Conservation (phyloP, 2,888 invertebrate species). For the Thecocarcelia acutangulata region DNA sequence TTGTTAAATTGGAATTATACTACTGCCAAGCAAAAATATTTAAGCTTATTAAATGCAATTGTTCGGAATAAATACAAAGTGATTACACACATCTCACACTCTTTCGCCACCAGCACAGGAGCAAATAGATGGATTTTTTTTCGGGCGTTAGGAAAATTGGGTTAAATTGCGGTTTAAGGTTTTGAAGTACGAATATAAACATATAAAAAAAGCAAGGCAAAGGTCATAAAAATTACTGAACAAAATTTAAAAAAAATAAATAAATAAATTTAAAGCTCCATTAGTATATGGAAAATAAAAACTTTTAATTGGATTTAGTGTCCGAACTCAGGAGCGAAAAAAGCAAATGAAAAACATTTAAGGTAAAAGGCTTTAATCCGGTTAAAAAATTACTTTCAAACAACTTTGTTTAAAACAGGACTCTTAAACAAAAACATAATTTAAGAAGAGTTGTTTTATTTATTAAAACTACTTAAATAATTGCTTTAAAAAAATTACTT, state of each 20-base stretch:
- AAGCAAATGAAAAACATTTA: too few relatives aligned
- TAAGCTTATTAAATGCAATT: slow-evolving; percentile 64
- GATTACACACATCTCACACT: slow-evolving; percentile 35
- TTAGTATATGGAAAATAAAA: neutral
- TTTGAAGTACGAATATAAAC: neutral
- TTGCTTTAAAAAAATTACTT: too few relatives aligned
- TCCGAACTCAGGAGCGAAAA: too few relatives aligned
- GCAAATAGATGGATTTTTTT: slow-evolving; percentile 4
- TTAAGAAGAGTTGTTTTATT: too few relatives aligned
- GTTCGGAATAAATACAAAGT: slow-evolving; percentile 59
- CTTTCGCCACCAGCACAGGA: slow-evolving; percentile 12
- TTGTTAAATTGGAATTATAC: slow-evolving; percentile 8
- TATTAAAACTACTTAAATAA: neutral
- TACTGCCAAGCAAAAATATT: slow-evolving; percentile 4
- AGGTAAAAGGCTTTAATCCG: too few relatives aligned
- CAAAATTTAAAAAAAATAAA: neutral
- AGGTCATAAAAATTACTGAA: slow-evolving; percentile 1
- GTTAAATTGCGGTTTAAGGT: slow-evolving; percentile 34
- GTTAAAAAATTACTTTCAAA: too few relatives aligned
- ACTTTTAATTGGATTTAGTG: slow-evolving; percentile 20
- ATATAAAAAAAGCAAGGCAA: neutral
- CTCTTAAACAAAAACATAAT: too few relatives aligned
- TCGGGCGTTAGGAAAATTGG: slow-evolving; percentile 9
- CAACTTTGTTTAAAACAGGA: too few relatives aligned
- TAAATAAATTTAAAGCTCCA: neutral